A percentile compares a stretch with the other conserved stretches of the same genome.
Evolutionary conservation across 2,113 vertebrate genomes (phyloP).

Genomic region (Cichladusa arquata): DNA sequence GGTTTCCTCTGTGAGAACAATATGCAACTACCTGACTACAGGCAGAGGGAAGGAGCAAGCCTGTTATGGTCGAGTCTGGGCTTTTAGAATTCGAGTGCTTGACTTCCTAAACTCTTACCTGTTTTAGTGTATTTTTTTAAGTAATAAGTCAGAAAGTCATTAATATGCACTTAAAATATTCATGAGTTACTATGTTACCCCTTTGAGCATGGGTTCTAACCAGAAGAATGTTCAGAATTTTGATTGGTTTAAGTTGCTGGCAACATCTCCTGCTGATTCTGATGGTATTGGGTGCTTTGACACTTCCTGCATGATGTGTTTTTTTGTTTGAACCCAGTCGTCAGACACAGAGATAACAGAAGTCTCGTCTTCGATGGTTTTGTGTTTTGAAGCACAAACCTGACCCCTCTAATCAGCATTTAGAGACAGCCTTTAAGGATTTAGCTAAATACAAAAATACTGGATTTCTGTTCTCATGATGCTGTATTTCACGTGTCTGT

Average conservation of each 20-base stretch:
- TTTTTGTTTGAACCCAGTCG: not conserved
- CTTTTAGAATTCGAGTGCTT: not conserved
- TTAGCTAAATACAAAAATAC: not conserved
- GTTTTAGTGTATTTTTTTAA: not conserved
- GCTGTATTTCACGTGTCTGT: fast-evolving
- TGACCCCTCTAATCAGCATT: not conserved
- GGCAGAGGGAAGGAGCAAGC: not conserved
- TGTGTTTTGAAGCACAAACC: not conserved
- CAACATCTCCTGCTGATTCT: not conserved
- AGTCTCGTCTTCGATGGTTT: not conserved
- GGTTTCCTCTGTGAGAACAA: not conserved
- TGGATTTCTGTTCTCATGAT: not conserved
- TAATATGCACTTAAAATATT: fast-evolving
- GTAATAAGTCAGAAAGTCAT: not conserved
- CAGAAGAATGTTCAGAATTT: not conserved
- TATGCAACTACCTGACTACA: not conserved
- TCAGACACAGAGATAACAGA: not conserved
- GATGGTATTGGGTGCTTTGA: not conserved
- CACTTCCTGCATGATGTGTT: not conserved
- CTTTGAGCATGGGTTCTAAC: not conserved
- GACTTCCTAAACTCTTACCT: not conserved
- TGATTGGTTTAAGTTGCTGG: not conserved
- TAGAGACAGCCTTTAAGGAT: not conserved
- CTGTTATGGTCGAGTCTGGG: not conserved
- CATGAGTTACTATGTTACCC: not conserved